Evolutionary conservation across 2,888 invertebrate genomes (phyloP).

Genomic region (Elysia crispata): DNA sequence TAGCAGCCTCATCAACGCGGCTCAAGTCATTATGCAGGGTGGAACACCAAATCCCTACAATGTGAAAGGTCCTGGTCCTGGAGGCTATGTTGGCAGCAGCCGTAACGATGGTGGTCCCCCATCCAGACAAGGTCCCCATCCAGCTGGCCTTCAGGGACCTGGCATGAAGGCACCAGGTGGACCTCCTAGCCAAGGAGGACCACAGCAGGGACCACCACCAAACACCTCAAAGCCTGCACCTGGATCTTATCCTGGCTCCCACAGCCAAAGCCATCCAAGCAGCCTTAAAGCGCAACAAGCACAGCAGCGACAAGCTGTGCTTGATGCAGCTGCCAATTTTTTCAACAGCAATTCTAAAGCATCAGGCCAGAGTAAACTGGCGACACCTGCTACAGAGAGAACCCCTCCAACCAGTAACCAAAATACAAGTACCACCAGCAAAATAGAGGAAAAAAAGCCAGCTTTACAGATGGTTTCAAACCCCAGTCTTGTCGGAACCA

Average conservation of each 20-base stretch:
- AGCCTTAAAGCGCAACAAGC: conserved; percentile 64
- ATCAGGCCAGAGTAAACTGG: neutral
- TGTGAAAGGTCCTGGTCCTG: conserved; percentile 41
- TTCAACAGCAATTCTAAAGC: conserved; percentile 63
- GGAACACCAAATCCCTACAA: conserved; percentile 33
- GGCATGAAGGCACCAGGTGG: conserved; percentile 16
- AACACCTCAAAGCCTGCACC: conserved; percentile 1
- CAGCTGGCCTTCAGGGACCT: neutral
- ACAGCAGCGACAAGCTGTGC: conserved; percentile 70
- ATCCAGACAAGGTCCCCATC: neutral
- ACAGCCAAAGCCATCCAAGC: neutral
- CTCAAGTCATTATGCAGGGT: conserved; percentile 30
- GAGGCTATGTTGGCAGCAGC: neutral
- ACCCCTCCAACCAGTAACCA: conserved; percentile 14
- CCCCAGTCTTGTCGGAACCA: conserved; percentile 44
- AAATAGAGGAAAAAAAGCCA: conserved; percentile 43
- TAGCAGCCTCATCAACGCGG: conserved; percentile 38
- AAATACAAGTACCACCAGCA: neutral
- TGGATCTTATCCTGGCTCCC: conserved; percentile 43
- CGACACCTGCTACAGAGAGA: neutral
- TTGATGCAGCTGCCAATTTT: conserved; percentile 73
- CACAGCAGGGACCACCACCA: neutral
- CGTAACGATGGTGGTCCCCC: conserved; percentile 25
- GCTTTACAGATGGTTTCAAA: conserved; percentile 47
- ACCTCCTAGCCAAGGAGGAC: neutral